Evolutionary conservation across 1,140 invertebrate species (phyloP), one percentile per base, ranked within the genome.

Genomic region (Heliconius himera): DNA sequence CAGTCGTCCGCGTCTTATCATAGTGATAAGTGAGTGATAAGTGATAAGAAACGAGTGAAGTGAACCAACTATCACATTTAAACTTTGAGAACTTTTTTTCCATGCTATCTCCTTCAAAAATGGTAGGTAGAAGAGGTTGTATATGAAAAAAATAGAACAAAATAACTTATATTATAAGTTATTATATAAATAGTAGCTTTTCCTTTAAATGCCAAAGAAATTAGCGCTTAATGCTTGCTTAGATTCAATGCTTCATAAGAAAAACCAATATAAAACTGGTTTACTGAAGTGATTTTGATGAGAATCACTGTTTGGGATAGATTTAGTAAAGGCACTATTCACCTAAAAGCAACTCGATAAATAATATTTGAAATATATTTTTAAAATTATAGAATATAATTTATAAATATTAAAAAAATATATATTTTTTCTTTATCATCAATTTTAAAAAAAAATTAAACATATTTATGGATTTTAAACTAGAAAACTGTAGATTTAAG

Each of bases 71-170:
- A 22, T 56, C 41, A 66, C 20, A 71, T 80, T 86, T 91, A 87
- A 94, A 92, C 87, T 87, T 89, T 92, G 91, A 20, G 89, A 46
- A 91, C 87, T 93, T 91, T 92, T 84, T 94, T 94, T 94, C 93
- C 93, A 94, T 94, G 93, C 93, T 93, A 88, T 91, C 92, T 92
- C 88, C 93, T 90, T 91, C 91, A 90, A 93, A 93, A 85, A 93
- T 94, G 93, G 93, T 94, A 94, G 93, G 92, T 94, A 94, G 93
- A 94, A 85, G 93, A 94, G 93, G 93, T 94, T 94, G 93, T 94
- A 94, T 94, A 89, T 77, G 86, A 85, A 92, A 87, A 78, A 87
- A 89, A 90, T 91, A 93, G 90, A 90, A 71, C 29, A 20, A 71
- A 33, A 70, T 70, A 70, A 36, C 18, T 38, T 81, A 81, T 72